Evolutionary conservation across 2,888 invertebrate species (phyloP).

Genomic region (Podabrus alpinus): DNA sequence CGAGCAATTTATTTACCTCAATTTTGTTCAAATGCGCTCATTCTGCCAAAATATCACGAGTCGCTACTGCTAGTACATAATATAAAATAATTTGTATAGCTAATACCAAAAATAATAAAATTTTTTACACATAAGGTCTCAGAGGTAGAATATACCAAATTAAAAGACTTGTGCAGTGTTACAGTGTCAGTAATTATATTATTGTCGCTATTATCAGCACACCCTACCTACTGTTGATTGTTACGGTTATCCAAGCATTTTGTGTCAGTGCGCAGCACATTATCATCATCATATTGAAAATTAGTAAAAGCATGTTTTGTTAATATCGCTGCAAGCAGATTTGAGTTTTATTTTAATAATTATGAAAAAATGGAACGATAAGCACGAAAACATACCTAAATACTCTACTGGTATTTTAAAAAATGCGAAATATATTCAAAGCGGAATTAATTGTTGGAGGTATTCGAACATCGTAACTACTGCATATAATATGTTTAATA

Average conservation of each 20-base stretch:
- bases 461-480: not conserved
- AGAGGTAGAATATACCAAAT: not conserved
- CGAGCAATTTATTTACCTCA: not conserved
- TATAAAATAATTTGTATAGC: not conserved
- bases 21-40: not conserved
- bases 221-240: not conserved
- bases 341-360: not conserved
- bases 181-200: not conserved
- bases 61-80: not conserved
- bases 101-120: not conserved
- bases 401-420: too few relatives aligned
- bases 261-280: not conserved
- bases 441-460: not conserved
- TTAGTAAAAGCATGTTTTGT: not conserved
- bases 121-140: not conserved
- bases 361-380: not conserved
- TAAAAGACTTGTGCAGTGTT: not conserved
- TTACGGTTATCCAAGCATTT: not conserved
- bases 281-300: not conserved
- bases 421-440: too few relatives aligned
- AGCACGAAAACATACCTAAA: not conserved
- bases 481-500: conserved; percentile 11
- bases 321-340: not conserved
- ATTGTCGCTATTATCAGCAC: not conserved
- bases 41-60: not conserved